phyloP scores from a whole-genome alignment of 2,888 invertebrate species.

The Trissoscelio sp. region DNA sequence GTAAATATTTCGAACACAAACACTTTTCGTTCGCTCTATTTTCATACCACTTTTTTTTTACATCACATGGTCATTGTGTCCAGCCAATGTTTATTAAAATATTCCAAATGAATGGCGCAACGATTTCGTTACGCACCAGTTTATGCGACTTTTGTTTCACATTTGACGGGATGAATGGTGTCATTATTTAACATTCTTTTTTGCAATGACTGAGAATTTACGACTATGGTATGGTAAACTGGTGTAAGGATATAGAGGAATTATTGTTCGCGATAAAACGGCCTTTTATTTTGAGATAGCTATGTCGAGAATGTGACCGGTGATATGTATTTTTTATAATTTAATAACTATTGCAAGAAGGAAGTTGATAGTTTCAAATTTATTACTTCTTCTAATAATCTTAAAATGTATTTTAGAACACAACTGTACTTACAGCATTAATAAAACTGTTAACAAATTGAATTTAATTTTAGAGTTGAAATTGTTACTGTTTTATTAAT shows the following conservation, averaged over 20 bases:
- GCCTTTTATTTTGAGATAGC: conserved; percentile 8
- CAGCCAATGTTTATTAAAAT: conserved; percentile 27
- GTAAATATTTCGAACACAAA: conserved; percentile 38
- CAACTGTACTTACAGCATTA: too few relatives aligned
- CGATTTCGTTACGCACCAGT: conserved; percentile 19
- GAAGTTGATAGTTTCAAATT: too few relatives aligned
- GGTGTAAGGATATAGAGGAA: conserved; percentile 10
- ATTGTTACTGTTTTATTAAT: too few relatives aligned
- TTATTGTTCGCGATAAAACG: conserved; percentile 33
- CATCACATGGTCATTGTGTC: neutral
- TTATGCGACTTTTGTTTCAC: conserved; percentile 15
- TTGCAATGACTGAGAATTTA: conserved; percentile 33
- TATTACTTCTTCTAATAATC: neutral
- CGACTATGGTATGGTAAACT: conserved; percentile 15
- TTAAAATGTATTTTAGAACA: too few relatives aligned
- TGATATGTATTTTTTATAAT: too few relatives aligned
- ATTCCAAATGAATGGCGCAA: conserved; percentile 18
- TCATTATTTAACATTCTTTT: conserved; percentile 32
- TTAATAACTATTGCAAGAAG: too few relatives aligned
- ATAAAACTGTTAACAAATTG: too few relatives aligned
- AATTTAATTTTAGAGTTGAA: too few relatives aligned
- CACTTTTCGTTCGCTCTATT: conserved; percentile 29
- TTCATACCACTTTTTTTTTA: conserved; percentile 38
- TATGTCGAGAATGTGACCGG: neutral
- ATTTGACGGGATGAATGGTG: conserved; percentile 10